Evolutionary conservation across 1,140 invertebrate species (phyloP).

Genomic region (Polyergus mexicanus): DNA sequence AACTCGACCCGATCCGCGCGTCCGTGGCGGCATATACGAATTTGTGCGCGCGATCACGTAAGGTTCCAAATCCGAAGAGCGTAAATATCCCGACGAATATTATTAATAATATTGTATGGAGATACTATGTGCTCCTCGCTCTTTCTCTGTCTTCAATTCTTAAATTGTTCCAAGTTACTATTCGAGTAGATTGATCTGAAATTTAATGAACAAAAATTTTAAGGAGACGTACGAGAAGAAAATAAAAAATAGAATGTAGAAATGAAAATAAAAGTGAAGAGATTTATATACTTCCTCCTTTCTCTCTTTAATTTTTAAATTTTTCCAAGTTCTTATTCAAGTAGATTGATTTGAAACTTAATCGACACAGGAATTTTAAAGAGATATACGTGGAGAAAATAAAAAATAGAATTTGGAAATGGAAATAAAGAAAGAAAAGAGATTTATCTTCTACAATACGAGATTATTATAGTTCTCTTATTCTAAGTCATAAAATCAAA

Average conservation of each 20-base stretch:
- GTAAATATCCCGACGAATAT: background rate
- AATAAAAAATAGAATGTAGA: background rate
- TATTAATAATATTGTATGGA: background rate
- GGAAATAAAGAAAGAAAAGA: background rate
- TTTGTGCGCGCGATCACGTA: background rate
- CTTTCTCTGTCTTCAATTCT: too few species aligned
- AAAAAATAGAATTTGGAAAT: background rate
- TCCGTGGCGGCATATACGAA: constrained; percentile 1
- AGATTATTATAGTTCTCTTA: background rate
- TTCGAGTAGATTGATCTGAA: background rate
- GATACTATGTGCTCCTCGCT: background rate
- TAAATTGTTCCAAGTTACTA: too few species aligned
- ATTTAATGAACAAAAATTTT: background rate
- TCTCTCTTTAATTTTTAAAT: too few species aligned
- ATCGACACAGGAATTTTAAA: background rate
- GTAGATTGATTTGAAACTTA: background rate
- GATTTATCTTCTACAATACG: background rate
- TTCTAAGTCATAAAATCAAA: background rate
- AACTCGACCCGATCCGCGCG: background rate
- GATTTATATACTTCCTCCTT: too few species aligned
- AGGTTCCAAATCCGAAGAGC: background rate
- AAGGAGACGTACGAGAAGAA: background rate
- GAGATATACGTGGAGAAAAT: background rate
- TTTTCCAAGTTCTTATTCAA: too few species aligned
- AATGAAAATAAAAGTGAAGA: background rate